Percentiles rank a stretch among this genome's conserved stretches.
These are phyloP conservation scores for Batillaria attramentaria DNA, from an alignment of 1,140 invertebrate species.

Conservation along the genomic window DNA sequence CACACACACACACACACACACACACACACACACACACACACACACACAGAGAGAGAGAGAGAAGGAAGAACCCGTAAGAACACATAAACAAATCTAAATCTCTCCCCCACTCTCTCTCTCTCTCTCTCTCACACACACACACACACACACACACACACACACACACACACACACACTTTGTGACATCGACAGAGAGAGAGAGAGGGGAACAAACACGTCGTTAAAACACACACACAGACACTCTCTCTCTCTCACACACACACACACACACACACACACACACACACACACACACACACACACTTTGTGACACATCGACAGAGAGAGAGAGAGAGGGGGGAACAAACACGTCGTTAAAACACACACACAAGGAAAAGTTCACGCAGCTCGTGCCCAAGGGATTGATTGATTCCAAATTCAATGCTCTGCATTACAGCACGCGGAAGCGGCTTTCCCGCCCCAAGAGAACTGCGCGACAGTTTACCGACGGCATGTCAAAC, in stretches of 20 bases:
- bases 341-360: background rate
- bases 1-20: conserved; percentile 5
- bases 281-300: conserved; percentile 2
- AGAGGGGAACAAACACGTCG: no score
- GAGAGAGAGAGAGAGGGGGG: background rate
- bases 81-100: background rate
- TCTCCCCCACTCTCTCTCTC: background rate
- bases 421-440: no score
- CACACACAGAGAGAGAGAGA: background rate
- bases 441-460: no score
- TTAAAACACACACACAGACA: background rate
- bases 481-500: no score
- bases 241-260: background rate
- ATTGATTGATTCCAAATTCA: no score
- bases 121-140: background rate
- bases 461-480: no score
- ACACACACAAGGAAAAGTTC: background rate
- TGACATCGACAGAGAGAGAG: no score
- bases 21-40: background rate
- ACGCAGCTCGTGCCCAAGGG: no score
- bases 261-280: background rate
- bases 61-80: background rate
- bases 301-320: background rate
- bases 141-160: background rate
- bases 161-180: background rate